Evolutionary conservation across 2,888 invertebrate genomes (phyloP).

Genomic region (Heliconius sara): DNA sequence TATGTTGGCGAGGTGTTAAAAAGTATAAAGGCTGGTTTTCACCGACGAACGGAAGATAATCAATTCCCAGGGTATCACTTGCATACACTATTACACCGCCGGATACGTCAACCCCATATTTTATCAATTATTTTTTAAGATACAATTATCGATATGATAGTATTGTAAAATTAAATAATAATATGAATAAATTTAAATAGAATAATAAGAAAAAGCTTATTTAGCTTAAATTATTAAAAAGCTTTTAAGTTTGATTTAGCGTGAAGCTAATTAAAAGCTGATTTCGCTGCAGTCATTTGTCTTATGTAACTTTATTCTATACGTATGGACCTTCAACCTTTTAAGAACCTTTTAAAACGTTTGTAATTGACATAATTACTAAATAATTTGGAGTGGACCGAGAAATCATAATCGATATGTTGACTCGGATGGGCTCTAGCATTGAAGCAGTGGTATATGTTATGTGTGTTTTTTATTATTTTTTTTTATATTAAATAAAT

Average conservation of each 20-base stretch:
- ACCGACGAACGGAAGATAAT: constrained; percentile 67
- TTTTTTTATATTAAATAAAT: background rate
- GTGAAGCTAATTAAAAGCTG: too few species aligned
- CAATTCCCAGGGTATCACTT: constrained; percentile 81
- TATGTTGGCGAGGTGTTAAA: constrained; percentile 69
- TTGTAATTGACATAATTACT: background rate
- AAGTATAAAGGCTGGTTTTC: constrained; percentile 56
- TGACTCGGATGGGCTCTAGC: background rate
- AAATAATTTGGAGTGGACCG: background rate
- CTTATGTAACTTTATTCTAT: background rate
- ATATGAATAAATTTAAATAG: background rate
- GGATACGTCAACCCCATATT: constrained; percentile 64
- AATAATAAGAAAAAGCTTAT: background rate
- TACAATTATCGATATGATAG: constrained; percentile 21
- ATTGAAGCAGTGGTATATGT: background rate
- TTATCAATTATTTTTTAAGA: constrained; percentile 43
- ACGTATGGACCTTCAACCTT: background rate
- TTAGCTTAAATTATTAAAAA: background rate
- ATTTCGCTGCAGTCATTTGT: too few species aligned
- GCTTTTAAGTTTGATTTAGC: background rate
- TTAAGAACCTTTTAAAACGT: background rate
- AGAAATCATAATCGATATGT: background rate
- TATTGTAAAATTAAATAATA: background rate
- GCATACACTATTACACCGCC: constrained; percentile 60
- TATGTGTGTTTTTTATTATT: background rate